phyloP scores from a whole-genome alignment of 2,797 vertebrate species.

The Megaceryle alcyon region DNA sequence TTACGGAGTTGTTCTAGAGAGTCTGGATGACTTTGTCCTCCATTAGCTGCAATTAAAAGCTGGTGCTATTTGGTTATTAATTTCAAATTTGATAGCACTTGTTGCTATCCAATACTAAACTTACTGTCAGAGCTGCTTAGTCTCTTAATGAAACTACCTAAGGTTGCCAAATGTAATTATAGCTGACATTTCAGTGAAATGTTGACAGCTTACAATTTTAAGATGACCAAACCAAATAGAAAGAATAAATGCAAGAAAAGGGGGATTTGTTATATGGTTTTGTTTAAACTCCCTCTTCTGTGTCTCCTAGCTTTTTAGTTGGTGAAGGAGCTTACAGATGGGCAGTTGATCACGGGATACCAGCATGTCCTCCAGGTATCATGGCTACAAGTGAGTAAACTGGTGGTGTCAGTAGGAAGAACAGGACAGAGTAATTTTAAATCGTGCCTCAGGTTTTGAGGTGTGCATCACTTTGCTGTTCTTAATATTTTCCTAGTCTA shows the following conservation, averaged over 20 bases:
- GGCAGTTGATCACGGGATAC: constrained; percentile 96
- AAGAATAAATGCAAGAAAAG: constrained; percentile 58
- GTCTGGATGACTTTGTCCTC: not conserved
- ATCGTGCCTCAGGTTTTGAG: constrained; percentile 13
- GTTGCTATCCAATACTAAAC: not conserved
- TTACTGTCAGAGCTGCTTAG: not conserved
- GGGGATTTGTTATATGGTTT: constrained; percentile 61
- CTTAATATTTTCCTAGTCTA: not conserved
- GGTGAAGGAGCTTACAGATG: constrained; percentile 96
- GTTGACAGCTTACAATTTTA: constrained; percentile 3
- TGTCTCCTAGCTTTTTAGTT: constrained; percentile 92
- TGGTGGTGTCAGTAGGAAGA: constrained; percentile 70
- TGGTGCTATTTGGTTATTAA: constrained; percentile 7
- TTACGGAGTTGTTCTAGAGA: not conserved
- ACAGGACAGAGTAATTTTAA: constrained; percentile 60
- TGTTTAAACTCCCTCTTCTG: constrained; percentile 72
- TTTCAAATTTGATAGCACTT: constrained; percentile 5
- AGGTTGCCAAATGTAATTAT: not conserved
- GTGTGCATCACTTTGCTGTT: not conserved
- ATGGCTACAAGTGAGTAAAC: constrained; percentile 96
- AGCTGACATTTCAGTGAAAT: constrained; percentile 12
- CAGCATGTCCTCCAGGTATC: constrained; percentile 92
- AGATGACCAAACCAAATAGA: constrained; percentile 29
- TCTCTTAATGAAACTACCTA: not conserved
- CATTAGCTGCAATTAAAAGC: not conserved